A percentile compares a stretch with the other conserved stretches of the same genome.
Conservation (phyloP, 2,888 invertebrate species). For the Drosophila robusta region DNA sequence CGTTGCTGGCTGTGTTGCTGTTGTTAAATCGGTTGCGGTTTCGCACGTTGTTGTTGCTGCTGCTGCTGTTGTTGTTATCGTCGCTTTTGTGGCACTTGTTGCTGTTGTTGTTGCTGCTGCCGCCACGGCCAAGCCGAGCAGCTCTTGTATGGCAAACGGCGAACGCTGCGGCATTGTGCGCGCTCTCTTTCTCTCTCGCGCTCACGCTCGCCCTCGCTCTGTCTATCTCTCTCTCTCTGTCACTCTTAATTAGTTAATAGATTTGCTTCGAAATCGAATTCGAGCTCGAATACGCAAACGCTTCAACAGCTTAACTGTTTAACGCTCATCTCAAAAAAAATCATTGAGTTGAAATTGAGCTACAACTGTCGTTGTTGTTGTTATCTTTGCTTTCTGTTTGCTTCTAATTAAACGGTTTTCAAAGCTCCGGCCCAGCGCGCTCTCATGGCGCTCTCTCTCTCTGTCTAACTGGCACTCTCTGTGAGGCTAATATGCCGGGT, state of each 20-base stretch:
- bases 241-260: slow-evolving; percentile 24
- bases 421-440: slow-evolving; percentile 25
- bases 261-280: slow-evolving; percentile 6
- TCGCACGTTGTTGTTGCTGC: slow-evolving; percentile 31
- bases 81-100: slow-evolving; percentile 27
- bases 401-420: slow-evolving; percentile 44
- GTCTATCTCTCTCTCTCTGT: not conserved
- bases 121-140: slow-evolving; percentile 83
- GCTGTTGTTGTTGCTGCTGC: slow-evolving; percentile 50
- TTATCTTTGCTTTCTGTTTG: slow-evolving; percentile 28
- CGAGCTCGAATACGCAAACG: slow-evolving; percentile 18
- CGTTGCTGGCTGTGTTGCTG: slow-evolving; percentile 23
- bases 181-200: slow-evolving; percentile 1
- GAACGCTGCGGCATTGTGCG: slow-evolving; percentile 84
- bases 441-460: slow-evolving; percentile 13
- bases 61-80: slow-evolving; percentile 25
- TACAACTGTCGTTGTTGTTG: slow-evolving; percentile 10
- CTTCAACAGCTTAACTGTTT: not conserved
- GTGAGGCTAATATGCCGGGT: slow-evolving; percentile 56
- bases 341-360: not conserved
- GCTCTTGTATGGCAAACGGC: slow-evolving; percentile 85
- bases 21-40: slow-evolving; percentile 17
- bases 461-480: slow-evolving; percentile 13
- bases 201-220: not conserved
- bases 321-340: not conserved